A percentile compares a stretch with the other conserved stretches of the same genome.
Evolutionary conservation across 2,888 invertebrate species (phyloP).

Genomic region (Neoitamus cyanurus): DNA sequence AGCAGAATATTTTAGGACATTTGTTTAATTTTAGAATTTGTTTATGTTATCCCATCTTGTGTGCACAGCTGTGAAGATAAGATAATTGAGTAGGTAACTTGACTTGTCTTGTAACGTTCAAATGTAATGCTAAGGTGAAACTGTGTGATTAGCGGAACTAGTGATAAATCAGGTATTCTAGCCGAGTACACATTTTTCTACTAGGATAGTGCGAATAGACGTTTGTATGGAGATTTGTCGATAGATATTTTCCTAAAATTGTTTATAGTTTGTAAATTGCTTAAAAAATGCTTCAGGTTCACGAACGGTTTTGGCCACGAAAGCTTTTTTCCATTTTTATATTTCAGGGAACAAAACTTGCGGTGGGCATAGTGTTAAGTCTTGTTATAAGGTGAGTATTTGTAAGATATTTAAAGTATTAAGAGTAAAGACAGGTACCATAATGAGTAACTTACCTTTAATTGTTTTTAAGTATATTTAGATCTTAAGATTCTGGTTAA

Average conservation of each 20-base stretch:
- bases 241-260: not conserved
- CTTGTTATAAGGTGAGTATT: not conserved
- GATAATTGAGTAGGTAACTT: not conserved
- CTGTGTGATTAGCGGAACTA: not conserved
- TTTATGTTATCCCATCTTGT: not conserved
- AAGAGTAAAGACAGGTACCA: not conserved
- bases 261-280: not conserved
- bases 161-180: not conserved
- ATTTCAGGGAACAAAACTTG: not conserved
- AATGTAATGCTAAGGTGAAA: not conserved
- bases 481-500: not conserved
- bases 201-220: not conserved
- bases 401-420: not conserved
- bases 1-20: not conserved
- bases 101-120: not conserved
- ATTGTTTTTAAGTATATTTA: not conserved
- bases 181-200: not conserved
- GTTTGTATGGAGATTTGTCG: not conserved
- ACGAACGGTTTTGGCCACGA: not conserved
- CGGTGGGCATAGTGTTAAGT: not conserved
- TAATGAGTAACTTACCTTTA: not conserved
- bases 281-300: not conserved
- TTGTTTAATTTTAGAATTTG: not conserved
- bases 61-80: not conserved
- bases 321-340: not conserved